phyloP scores from a whole-genome alignment of 2,797 vertebrate species.

The Arnoldichthys spilopterus region DNA sequence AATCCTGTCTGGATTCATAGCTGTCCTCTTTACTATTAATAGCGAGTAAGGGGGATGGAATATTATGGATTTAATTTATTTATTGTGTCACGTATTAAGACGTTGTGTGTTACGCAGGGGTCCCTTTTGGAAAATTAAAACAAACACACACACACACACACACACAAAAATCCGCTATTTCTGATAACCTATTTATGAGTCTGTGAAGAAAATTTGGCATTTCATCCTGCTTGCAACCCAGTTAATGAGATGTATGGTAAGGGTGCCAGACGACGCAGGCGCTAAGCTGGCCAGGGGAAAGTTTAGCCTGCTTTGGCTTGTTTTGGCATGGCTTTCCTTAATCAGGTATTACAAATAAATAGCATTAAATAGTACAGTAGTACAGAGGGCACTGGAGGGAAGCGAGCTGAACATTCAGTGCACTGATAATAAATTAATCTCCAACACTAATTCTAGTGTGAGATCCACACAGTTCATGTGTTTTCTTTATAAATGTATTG shows the following conservation, averaged over 20 bases:
- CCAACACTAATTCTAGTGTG: not conserved
- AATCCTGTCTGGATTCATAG: conserved; percentile 76
- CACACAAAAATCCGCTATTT: conserved; percentile 52
- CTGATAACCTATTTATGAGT: conserved; percentile 69
- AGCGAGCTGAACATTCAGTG: not conserved
- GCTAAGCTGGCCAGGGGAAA: conserved; percentile 39
- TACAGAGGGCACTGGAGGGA: conserved; percentile 12
- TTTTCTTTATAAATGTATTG: no score
- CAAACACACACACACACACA: conserved; percentile 49
- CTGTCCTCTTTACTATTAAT: conserved; percentile 80
- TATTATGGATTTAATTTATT: conserved; percentile 71
- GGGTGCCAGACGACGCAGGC: conserved; percentile 11
- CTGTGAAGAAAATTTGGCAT: conserved; percentile 43
- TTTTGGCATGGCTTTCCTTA: conserved; percentile 33
- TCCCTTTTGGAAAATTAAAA: conserved; percentile 61
- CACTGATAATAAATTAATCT: not conserved
- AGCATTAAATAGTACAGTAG: conserved; percentile 23
- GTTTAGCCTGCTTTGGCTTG: conserved; percentile 40
- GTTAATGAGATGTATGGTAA: conserved; percentile 42
- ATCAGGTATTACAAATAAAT: conserved; percentile 43
- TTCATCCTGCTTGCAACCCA: conserved; percentile 34
- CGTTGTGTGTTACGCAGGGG: conserved; percentile 49
- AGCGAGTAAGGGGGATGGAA: conserved; percentile 70
- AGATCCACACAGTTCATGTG: not conserved
- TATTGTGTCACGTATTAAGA: conserved; percentile 72